These are phyloP conservation scores for Arion vulgaris DNA, from an alignment of 1,140 invertebrate genomes.

Conservation along the genomic window DNA sequence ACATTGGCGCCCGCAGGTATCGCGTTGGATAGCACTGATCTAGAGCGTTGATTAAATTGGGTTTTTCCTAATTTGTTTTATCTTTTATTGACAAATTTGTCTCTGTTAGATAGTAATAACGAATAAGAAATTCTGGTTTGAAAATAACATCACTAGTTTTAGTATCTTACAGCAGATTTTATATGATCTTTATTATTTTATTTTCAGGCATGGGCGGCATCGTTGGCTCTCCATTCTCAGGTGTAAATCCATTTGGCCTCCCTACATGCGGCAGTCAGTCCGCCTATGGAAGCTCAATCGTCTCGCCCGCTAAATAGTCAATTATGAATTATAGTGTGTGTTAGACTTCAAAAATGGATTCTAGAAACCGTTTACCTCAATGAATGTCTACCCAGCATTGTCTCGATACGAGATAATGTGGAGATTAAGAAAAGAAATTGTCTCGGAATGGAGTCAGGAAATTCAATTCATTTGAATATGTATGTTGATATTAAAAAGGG, in stretches of 20 bases:
- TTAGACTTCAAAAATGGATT: neutral
- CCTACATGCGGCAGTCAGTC: conserved; percentile 87
- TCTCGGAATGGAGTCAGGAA: neutral
- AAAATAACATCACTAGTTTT: too few species aligned
- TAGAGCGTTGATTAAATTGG: too few species aligned
- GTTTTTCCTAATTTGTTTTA: too few species aligned
- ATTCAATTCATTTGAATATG: neutral
- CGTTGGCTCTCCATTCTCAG: conserved; percentile 85
- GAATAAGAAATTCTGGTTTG: too few species aligned
- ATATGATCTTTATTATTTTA: conserved; percentile 25
- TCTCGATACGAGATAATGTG: neutral
- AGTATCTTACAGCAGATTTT: too few species aligned
- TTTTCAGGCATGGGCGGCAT: conserved; percentile 81
- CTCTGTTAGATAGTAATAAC: too few species aligned
- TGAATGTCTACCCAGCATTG: neutral
- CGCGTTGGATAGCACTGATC: too few species aligned
- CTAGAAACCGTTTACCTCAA: neutral
- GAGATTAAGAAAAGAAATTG: neutral
- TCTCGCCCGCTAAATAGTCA: conserved; percentile 79
- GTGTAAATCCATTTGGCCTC: conserved; percentile 91
- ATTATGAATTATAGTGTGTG: neutral
- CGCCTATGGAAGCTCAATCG: conserved; percentile 86
- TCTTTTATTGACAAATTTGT: too few species aligned
- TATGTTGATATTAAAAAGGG: neutral
- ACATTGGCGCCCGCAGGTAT: too few species aligned